Conservation (phyloP, 2,888 invertebrate species). For the Dendrolimus pini region DNA sequence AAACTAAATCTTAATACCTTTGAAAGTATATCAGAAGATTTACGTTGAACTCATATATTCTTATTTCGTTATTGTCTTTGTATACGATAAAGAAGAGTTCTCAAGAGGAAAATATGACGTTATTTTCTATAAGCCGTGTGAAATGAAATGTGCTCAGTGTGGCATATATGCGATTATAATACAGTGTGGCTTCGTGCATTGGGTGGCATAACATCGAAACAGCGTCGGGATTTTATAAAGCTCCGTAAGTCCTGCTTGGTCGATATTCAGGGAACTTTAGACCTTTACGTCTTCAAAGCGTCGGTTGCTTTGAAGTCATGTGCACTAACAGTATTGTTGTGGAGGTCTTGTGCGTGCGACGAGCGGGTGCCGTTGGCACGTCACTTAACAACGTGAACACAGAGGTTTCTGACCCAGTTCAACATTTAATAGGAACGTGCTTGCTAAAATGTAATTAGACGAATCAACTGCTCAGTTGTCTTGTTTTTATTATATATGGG, state of each 20-base stretch:
- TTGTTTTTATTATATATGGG: no score
- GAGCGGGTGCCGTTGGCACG: neutral
- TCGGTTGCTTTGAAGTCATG: slow-evolving; percentile 37
- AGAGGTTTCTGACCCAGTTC: no score
- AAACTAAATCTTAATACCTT: no score
- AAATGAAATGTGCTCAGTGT: no score
- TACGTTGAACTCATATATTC: no score
- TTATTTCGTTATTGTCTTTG: no score
- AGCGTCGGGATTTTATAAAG: slow-evolving; percentile 20
- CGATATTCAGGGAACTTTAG: slow-evolving; percentile 23
- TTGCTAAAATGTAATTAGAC: neutral
- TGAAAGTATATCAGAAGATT: no score
- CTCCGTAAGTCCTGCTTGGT: slow-evolving; percentile 15
- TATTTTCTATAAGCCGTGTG: no score
- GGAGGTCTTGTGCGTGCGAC: slow-evolving; percentile 1
- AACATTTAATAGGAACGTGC: slow-evolving; percentile 1
- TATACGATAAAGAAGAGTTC: no score
- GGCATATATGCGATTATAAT: no score
- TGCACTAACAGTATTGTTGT: slow-evolving; percentile 20
- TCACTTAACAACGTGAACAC: slow-evolving; percentile 1
- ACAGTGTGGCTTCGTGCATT: no score
- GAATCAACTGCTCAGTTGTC: neutral
- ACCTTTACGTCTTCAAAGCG: slow-evolving; percentile 26
- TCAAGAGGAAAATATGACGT: no score
- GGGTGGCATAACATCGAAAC: slow-evolving; percentile 14